Conservation (phyloP, 2,113 vertebrate genomes). For the Gallinago media region DNA sequence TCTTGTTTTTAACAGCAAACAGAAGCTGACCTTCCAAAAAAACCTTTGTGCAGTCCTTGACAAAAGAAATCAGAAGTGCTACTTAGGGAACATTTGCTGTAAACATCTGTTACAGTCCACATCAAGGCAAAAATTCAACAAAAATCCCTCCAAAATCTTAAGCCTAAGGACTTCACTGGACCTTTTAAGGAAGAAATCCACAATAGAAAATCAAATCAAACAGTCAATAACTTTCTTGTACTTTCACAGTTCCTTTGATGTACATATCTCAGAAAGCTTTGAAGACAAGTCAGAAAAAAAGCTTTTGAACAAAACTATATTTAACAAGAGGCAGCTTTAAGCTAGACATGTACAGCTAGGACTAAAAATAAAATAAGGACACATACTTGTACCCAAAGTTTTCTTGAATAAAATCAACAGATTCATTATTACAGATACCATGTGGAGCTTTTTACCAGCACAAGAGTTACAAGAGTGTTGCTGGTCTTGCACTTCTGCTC, state of each 20-base stretch:
- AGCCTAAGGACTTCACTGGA: neutral
- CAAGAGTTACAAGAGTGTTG: neutral
- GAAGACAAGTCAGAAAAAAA: neutral
- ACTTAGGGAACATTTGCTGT: neutral
- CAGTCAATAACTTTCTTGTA: neutral
- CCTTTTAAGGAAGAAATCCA: slow-evolving; percentile 1
- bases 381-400: neutral
- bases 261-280: neutral
- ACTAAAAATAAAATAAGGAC: neutral
- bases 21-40: slow-evolving; percentile 24
- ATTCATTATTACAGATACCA: neutral
- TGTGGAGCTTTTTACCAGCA: neutral
- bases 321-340: neutral
- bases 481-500: neutral
- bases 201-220: slow-evolving; percentile 10
- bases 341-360: neutral
- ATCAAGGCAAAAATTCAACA: slow-evolving; percentile 13
- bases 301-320: neutral
- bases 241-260: neutral
- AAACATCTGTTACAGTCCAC: neutral
- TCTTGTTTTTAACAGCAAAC: neutral
- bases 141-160: neutral
- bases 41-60: neutral
- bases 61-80: neutral
- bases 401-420: neutral